Percentiles rank a stretch among this genome's conserved stretches.
phyloP scores from a whole-genome alignment of 2,888 invertebrate genomes.

The Trachelus tabidus region DNA sequence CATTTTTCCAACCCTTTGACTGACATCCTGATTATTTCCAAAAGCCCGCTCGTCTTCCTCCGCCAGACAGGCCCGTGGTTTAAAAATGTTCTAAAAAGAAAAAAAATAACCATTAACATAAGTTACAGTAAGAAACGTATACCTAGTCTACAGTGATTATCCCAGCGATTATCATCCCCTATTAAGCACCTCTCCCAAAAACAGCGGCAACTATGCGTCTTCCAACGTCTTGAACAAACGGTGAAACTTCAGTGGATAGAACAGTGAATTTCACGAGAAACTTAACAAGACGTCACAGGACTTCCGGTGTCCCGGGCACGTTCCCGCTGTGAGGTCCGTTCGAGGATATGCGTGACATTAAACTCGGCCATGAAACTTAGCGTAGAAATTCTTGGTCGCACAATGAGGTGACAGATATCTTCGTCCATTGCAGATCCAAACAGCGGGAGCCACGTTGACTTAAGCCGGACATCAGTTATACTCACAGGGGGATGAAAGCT shows the following conservation, averaged over 20 bases:
- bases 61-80: background rate
- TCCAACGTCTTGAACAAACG: background rate
- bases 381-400: conserved; percentile 46
- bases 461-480: conserved; percentile 57
- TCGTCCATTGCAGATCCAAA: conserved; percentile 34
- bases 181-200: background rate
- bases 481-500: conserved; percentile 16
- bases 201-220: background rate
- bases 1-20: background rate
- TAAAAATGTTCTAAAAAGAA: conserved; percentile 6
- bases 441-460: conserved; percentile 41
- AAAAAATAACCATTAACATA: background rate
- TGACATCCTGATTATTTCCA: conserved; percentile 2
- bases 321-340: conserved; percentile 21
- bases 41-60: background rate
- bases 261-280: background rate
- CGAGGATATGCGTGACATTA: conserved; percentile 64
- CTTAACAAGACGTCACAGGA: conserved; percentile 37
- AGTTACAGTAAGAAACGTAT: background rate
- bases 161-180: background rate
- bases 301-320: conserved; percentile 29
- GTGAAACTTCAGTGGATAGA: background rate
- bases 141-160: background rate
- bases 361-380: conserved; percentile 55
- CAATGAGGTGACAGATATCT: conserved; percentile 65